Conservation (phyloP, 2,797 vertebrate species). For the Chaunax sp. region DNA sequence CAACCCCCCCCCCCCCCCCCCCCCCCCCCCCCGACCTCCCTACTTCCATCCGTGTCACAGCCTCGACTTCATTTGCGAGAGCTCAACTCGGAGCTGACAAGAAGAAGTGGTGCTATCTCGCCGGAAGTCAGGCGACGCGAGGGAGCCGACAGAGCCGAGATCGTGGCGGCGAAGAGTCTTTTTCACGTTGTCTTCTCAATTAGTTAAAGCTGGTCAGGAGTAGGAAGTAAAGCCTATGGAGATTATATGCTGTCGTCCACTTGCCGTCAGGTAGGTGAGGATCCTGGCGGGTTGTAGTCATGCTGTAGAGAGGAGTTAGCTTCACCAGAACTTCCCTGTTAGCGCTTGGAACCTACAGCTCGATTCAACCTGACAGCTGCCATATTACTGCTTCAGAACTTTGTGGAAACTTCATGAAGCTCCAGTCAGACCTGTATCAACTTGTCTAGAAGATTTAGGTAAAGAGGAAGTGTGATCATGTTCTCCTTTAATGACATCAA, state of each 20-base stretch:
- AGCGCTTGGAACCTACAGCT: slow-evolving; percentile 63
- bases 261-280: slow-evolving; percentile 80
- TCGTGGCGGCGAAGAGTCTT: slow-evolving; percentile 75
- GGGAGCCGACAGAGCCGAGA: slow-evolving; percentile 71
- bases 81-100: slow-evolving; percentile 70
- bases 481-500: slow-evolving; percentile 22
- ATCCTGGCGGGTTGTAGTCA: slow-evolving; percentile 77
- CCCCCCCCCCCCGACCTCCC: background rate
- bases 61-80: slow-evolving; percentile 73
- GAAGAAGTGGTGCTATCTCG: slow-evolving; percentile 63
- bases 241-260: slow-evolving; percentile 85
- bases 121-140: slow-evolving; percentile 66
- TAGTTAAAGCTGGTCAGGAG: slow-evolving; percentile 84
- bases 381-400: slow-evolving; percentile 78
- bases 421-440: slow-evolving; percentile 55
- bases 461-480: slow-evolving; percentile 36
- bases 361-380: slow-evolving; percentile 78
- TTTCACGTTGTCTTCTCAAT: slow-evolving; percentile 86
- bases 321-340: slow-evolving; percentile 68
- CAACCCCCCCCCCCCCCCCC: slow-evolving; percentile 47
- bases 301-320: slow-evolving; percentile 79
- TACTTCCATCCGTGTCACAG: slow-evolving; percentile 54
- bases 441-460: slow-evolving; percentile 49
- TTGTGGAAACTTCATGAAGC: slow-evolving; percentile 76
- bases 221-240: slow-evolving; percentile 74